Conservation (phyloP, 1,140 invertebrate species). For the Batillaria attramentaria region DNA sequence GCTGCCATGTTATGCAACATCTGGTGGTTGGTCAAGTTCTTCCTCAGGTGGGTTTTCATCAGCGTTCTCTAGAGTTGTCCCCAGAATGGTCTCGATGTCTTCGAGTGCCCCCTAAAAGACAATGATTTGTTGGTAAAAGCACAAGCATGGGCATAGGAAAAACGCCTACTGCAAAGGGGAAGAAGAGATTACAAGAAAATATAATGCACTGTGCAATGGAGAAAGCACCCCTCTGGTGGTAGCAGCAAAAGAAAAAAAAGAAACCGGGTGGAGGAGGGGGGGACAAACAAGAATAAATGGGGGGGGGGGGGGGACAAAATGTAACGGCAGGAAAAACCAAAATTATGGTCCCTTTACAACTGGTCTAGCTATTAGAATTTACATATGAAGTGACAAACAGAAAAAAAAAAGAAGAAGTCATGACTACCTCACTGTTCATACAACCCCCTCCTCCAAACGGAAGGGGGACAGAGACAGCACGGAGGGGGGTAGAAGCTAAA, state of each 20-base stretch:
- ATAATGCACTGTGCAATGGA: not conserved
- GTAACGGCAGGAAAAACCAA: no score
- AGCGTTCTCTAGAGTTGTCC: constrained; percentile 68
- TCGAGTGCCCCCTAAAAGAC: constrained; percentile 61
- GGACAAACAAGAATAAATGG: not conserved
- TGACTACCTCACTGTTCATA: not conserved
- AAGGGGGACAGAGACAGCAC: not conserved
- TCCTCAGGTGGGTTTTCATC: constrained; percentile 52
- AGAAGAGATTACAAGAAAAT: not conserved
- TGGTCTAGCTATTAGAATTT: not conserved
- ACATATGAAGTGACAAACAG: not conserved
- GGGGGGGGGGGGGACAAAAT: no score
- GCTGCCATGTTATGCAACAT: not conserved
- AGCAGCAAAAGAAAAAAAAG: not conserved
- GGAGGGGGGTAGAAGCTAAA: no score
- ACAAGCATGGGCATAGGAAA: not conserved
- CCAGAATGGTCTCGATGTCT: constrained; percentile 69
- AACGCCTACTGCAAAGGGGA: not conserved
- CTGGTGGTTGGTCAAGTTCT: not conserved
- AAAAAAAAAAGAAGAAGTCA: not conserved
- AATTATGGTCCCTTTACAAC: not conserved
- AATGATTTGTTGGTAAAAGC: not conserved
- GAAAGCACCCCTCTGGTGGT: not conserved
- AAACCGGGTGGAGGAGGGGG: not conserved
- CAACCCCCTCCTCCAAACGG: not conserved